Conservation (phyloP, 2,888 invertebrate species). For the Alsophila aescularia region DNA sequence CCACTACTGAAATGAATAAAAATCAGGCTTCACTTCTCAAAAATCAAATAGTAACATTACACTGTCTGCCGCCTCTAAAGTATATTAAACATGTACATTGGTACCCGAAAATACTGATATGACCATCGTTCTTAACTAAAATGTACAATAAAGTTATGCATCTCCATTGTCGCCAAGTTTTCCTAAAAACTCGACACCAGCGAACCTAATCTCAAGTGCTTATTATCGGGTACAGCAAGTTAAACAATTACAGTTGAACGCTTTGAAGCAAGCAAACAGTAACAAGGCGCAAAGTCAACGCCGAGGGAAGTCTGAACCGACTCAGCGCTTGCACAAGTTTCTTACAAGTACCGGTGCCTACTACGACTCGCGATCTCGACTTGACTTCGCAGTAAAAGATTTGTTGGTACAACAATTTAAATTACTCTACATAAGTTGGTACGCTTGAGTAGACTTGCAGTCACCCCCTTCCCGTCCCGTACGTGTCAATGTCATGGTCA, state of each 20-base stretch:
- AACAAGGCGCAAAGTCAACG: conserved; percentile 58
- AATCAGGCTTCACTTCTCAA: too few species aligned
- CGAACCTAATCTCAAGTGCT: conserved; percentile 38
- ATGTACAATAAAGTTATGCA: neutral
- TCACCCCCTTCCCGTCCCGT: neutral
- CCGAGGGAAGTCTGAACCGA: conserved; percentile 46
- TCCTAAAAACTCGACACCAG: conserved; percentile 25
- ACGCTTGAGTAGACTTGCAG: neutral
- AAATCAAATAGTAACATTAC: too few species aligned
- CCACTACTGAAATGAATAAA: too few species aligned
- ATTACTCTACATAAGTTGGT: neutral
- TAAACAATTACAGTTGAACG: conserved; percentile 42
- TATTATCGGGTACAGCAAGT: conserved; percentile 41
- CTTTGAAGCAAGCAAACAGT: conserved; percentile 49
- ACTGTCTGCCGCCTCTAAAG: too few species aligned
- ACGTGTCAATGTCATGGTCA: conserved; percentile 11
- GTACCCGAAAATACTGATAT: neutral
- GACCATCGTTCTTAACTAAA: neutral
- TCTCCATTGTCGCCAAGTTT: neutral
- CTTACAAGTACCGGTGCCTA: conserved; percentile 29
- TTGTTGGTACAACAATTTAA: neutral
- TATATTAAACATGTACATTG: neutral
- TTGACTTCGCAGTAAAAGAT: neutral
- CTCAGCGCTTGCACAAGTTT: conserved; percentile 38
- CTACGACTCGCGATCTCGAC: conserved; percentile 28